phyloP scores from a whole-genome alignment of 2,888 invertebrate genomes.

The Thalpophila matura region DNA sequence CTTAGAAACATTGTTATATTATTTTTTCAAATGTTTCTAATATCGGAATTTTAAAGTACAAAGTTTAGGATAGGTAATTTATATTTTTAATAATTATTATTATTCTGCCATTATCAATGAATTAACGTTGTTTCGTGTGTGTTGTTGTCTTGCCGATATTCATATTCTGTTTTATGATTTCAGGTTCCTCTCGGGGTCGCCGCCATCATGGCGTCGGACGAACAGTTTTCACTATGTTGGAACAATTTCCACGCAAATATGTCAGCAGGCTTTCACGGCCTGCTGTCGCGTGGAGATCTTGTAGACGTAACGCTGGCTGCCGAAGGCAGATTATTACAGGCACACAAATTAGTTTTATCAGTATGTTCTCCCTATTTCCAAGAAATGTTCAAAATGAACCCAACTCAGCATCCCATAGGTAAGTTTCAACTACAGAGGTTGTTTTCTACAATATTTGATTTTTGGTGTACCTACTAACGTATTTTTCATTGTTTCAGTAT shows the following conservation, averaged over 20 bases:
- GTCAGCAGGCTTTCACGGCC: conserved; percentile 93
- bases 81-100: conserved; percentile 62
- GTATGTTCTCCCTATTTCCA: conserved; percentile 94
- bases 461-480: conserved; percentile 7
- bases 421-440: conserved; percentile 61
- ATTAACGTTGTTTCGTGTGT: background rate
- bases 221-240: conserved; percentile 94
- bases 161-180: conserved; percentile 48
- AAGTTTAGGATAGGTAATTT: conserved; percentile 87
- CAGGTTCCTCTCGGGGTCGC: conserved; percentile 81
- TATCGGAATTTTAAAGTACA: conserved; percentile 87
- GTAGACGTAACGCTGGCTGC: conserved; percentile 94
- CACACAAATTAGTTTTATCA: conserved; percentile 93
- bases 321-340: conserved; percentile 93
- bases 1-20: conserved; percentile 81
- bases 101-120: background rate
- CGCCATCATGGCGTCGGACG: conserved; percentile 93
- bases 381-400: conserved; percentile 93
- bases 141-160: background rate
- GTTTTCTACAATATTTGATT: conserved; percentile 5
- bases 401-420: conserved; percentile 93
- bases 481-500: conserved; percentile 88
- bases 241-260: conserved; percentile 94
- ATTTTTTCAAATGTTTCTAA: conserved; percentile 88
- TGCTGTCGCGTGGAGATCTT: conserved; percentile 93